Percentiles rank a stretch among this genome's conserved stretches.
These are phyloP conservation scores for Drosophila pseudoobscura DNA, from an alignment of 1,140 invertebrate genomes.

Conservation along the genomic window DNA sequence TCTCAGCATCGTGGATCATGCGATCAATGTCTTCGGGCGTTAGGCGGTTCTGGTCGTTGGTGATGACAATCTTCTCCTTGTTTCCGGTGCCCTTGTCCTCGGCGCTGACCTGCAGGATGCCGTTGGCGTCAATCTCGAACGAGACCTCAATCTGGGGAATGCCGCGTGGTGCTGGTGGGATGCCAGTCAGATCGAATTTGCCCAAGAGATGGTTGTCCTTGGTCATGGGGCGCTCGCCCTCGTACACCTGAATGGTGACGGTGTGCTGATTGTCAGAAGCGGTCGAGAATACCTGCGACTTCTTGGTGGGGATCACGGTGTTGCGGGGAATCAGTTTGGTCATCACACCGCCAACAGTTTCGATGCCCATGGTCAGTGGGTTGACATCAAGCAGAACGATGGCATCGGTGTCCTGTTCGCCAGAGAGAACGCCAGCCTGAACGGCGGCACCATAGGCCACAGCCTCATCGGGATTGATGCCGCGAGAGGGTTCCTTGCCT, in stretches of 20 bases:
- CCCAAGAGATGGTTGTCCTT: constrained; percentile 99
- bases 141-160: constrained; percentile 99
- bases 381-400: constrained; percentile 99
- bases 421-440: constrained; percentile 95
- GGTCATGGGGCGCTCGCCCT: constrained; percentile 99
- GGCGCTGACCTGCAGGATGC: constrained; percentile 97
- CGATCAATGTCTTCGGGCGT: constrained; percentile 99
- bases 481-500: constrained; percentile 98
- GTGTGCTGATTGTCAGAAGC: constrained; percentile 99
- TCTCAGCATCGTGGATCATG: constrained; percentile 99
- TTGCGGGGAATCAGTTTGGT: constrained; percentile 99
- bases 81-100: constrained; percentile 99
- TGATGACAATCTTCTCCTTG: constrained; percentile 99
- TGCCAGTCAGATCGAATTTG: constrained; percentile 99
- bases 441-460: constrained; percentile 99
- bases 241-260: constrained; percentile 98
- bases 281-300: constrained; percentile 99
- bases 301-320: constrained; percentile 99
- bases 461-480: constrained; percentile 99
- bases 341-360: constrained; percentile 99
- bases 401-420: constrained; percentile 97
- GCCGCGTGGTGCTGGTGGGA: constrained; percentile 98
- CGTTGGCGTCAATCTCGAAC: constrained; percentile 99
- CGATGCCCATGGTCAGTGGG: constrained; percentile 99
- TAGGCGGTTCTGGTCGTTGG: constrained; percentile 98